phyloP scores from a whole-genome alignment of 2,113 vertebrate genomes.

The Dicrurus megarhynchus region DNA sequence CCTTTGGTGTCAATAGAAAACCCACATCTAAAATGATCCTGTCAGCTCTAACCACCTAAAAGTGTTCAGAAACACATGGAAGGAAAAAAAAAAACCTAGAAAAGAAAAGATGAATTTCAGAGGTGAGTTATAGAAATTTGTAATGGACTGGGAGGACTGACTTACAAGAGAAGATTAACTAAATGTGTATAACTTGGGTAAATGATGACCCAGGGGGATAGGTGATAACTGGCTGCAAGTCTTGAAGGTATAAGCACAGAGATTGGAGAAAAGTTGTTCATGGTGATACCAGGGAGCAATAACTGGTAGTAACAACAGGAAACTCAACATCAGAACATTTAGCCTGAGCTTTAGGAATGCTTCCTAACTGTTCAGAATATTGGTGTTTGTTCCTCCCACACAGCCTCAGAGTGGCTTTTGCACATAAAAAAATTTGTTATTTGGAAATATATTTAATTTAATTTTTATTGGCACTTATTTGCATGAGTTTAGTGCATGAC shows the following conservation, averaged over 20 bases:
- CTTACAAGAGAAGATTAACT: neutral
- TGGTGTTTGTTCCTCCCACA: fast-evolving
- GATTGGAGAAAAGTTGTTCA: neutral
- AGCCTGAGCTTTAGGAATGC: neutral
- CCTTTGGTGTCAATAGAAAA: neutral
- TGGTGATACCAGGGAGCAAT: neutral
- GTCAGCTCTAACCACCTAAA: neutral
- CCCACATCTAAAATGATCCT: neutral
- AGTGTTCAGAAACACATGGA: neutral
- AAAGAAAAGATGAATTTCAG: neutral
- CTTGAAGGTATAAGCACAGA: neutral
- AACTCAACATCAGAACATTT: neutral
- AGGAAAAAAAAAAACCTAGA: neutral
- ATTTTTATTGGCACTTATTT: neutral
- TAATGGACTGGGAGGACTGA: neutral
- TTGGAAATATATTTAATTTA: neutral
- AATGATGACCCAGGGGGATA: neutral
- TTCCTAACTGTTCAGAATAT: neutral
- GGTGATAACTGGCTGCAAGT: neutral
- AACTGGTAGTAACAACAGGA: neutral
- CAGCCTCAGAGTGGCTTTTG: neutral
- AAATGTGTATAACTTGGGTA: neutral
- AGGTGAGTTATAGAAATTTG: neutral
- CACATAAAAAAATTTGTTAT: neutral
- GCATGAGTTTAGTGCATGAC: neutral